Evolutionary conservation across 1,140 invertebrate genomes (phyloP).

Genomic region (Zaprionus ornatus): DNA sequence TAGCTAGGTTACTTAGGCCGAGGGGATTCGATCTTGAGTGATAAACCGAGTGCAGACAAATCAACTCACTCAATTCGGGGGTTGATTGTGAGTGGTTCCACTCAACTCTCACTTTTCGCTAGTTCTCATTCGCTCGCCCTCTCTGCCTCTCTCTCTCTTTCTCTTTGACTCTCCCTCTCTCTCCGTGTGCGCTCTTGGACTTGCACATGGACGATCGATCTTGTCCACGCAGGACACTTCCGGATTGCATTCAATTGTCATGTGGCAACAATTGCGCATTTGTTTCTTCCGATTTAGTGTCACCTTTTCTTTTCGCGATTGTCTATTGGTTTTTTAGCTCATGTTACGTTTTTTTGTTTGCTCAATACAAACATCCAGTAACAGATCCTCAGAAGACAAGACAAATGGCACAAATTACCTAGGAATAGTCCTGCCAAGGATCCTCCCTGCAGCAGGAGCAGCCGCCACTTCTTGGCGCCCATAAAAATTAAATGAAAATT

Average conservation of each 20-base stretch:
- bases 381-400: conserved; percentile 4
- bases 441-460: conserved; percentile 1
- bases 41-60: neutral
- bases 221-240: conserved; percentile 77
- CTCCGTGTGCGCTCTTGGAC: neutral
- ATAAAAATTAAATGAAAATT: conserved; percentile 82
- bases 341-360: conserved; percentile 70
- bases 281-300: conserved; percentile 66
- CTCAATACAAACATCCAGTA: conserved; percentile 3
- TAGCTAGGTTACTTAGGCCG: conserved; percentile 43
- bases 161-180: neutral
- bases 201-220: conserved; percentile 63
- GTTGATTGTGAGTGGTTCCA: conserved; percentile 1
- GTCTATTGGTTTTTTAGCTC: conserved; percentile 79
- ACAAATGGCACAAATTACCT: conserved; percentile 61
- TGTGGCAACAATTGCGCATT: conserved; percentile 72
- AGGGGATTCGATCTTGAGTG: conserved; percentile 6
- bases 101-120: conserved; percentile 7
- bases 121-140: neutral
- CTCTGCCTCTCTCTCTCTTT: neutral
- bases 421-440: neutral
- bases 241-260: conserved; percentile 78
- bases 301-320: conserved; percentile 56
- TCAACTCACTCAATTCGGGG: conserved; percentile 18
- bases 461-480: conserved; percentile 64